Conservation (phyloP, 2,797 vertebrate genomes). For the Eulemur albifrons region DNA sequence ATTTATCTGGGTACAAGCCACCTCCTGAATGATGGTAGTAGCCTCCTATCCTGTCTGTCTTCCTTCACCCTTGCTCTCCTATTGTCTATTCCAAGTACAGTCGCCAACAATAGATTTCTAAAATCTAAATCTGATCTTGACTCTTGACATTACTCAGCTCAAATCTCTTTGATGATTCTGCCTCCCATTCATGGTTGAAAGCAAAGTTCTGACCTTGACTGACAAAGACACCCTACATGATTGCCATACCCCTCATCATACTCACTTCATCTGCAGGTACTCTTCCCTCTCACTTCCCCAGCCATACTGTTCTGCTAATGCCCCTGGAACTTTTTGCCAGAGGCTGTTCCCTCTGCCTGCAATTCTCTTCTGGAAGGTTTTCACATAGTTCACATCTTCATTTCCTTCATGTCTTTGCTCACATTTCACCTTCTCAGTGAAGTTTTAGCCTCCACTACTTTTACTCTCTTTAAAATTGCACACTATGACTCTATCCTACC, state of each 20-base stretch:
- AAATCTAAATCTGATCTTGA: not conserved
- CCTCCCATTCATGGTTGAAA: not conserved
- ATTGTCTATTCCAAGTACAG: not conserved
- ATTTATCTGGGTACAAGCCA: not conserved
- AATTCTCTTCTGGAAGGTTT: not conserved
- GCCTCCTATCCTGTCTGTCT: not conserved
- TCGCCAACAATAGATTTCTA: not conserved
- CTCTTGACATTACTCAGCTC: not conserved
- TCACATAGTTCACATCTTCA: not conserved
- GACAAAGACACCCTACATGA: rapidly evolving
- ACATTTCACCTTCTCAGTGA: not conserved
- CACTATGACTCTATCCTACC: rapidly evolving
- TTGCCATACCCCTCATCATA: rapidly evolving
- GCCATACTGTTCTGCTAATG: not conserved
- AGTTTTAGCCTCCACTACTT: not conserved
- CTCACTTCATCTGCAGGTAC: not conserved
- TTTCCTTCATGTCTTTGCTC: not conserved
- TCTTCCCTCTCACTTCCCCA: not conserved
- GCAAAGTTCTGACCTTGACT: not conserved
- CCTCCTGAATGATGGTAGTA: no score
- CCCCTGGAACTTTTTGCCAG: not conserved
- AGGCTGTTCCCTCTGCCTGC: not conserved
- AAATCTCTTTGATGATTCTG: not conserved
- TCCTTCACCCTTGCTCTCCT: no score
- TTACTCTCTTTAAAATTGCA: not conserved